Conservation (phyloP, 2,888 invertebrate species). For the Pimpla rufipes region DNA sequence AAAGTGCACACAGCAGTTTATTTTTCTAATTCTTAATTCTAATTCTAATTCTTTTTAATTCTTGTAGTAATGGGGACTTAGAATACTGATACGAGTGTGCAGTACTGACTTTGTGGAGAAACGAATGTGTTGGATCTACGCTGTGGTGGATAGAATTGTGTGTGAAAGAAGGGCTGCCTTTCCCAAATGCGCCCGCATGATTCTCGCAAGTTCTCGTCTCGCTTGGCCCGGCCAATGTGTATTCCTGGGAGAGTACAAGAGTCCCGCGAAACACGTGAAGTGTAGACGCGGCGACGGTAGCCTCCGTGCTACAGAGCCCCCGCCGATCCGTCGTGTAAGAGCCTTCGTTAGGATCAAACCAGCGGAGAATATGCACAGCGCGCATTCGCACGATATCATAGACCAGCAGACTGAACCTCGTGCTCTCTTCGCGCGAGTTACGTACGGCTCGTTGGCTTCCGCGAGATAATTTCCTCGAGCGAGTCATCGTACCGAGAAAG, state of each 20-base stretch:
- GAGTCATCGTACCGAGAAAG: slow-evolving; percentile 55
- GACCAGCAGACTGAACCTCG: slow-evolving; percentile 53
- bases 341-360: slow-evolving; percentile 46
- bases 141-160: too few species aligned
- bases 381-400: slow-evolving; percentile 41
- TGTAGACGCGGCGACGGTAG: not conserved
- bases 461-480: slow-evolving; percentile 63
- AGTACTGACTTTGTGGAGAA: too few species aligned
- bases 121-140: too few species aligned
- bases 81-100: too few species aligned
- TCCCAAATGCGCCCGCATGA: too few species aligned
- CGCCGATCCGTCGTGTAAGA: slow-evolving; percentile 47
- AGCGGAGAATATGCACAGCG: slow-evolving; percentile 47
- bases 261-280: slow-evolving; percentile 11
- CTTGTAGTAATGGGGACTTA: too few species aligned
- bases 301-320: not conserved
- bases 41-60: too few species aligned
- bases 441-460: slow-evolving; percentile 59
- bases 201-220: slow-evolving; percentile 55
- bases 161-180: too few species aligned
- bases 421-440: slow-evolving; percentile 47
- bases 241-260: slow-evolving; percentile 54
- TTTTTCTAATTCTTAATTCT: too few species aligned
- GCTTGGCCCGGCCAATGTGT: slow-evolving; percentile 29
- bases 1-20: too few species aligned